These are phyloP conservation scores for Chaenogobius annularis DNA, from an alignment of 2,113 vertebrate species.

Conservation along the genomic window DNA sequence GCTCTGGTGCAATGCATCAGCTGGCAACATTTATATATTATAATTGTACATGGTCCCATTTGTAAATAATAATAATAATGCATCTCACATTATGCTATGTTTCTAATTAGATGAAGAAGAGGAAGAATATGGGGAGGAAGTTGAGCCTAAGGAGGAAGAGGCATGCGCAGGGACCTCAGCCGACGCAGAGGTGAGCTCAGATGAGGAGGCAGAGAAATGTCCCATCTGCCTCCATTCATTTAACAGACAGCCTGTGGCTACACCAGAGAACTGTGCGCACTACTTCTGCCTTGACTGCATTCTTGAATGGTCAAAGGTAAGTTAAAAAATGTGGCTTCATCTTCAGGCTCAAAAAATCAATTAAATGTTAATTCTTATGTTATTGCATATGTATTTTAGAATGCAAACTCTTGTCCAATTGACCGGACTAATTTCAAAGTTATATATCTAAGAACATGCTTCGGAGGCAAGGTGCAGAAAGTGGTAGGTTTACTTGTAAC, in stretches of 20 bases:
- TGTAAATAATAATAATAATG: background rate
- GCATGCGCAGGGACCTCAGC: conserved; percentile 36
- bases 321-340: conserved; percentile 21
- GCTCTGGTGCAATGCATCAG: too few relatives aligned
- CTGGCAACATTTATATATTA: too few relatives aligned
- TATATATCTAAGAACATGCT: conserved; percentile 85
- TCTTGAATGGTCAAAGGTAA: conserved; percentile 92
- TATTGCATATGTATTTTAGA: conserved; percentile 72
- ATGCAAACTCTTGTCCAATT: conserved; percentile 94
- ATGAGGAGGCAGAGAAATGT: conserved; percentile 90
- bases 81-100: background rate
- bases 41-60: too few relatives aligned
- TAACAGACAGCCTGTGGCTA: conserved; percentile 89
- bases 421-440: conserved; percentile 88
- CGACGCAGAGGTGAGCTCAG: conserved; percentile 74
- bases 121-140: conserved; percentile 60
- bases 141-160: conserved; percentile 57
- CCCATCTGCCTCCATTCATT: conserved; percentile 94
- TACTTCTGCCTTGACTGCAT: conserved; percentile 98
- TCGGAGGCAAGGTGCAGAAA: conserved; percentile 87
- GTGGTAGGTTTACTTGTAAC: conserved; percentile 74
- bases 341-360: background rate
- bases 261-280: conserved; percentile 91
- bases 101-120: conserved; percentile 36
- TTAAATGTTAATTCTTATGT: background rate